These are phyloP conservation scores for Tipula unca DNA, from an alignment of 2,888 invertebrate species.

Conservation along the genomic window DNA sequence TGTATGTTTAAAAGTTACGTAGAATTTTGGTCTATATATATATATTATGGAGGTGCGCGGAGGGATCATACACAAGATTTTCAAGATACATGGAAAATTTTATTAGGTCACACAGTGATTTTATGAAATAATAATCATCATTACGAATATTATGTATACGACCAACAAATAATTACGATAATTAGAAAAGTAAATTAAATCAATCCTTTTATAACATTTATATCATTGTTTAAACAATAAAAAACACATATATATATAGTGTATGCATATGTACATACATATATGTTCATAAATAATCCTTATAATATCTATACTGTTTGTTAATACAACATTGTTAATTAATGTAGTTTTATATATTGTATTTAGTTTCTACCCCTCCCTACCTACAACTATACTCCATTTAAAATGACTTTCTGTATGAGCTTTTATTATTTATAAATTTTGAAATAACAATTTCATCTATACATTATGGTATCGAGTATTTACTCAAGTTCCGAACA, in stretches of 20 bases:
- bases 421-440: too few relatives aligned
- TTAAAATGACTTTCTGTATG: too few relatives aligned
- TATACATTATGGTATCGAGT: too few relatives aligned
- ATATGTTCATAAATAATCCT: not conserved
- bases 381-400: too few relatives aligned
- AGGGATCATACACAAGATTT: not conserved
- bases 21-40: too few relatives aligned
- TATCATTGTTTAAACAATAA: not conserved
- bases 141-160: not conserved
- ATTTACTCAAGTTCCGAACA: too few relatives aligned
- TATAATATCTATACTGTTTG: not conserved
- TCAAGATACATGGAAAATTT: not conserved
- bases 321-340: not conserved
- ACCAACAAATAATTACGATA: too few relatives aligned
- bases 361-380: not conserved
- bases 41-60: too few relatives aligned
- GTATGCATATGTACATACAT: not conserved
- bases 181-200: too few relatives aligned
- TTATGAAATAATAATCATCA: too few relatives aligned
- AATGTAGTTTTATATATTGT: not conserved
- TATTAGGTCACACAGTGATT: not conserved
- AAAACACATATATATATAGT: not conserved
- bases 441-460: too few relatives aligned
- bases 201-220: too few relatives aligned
- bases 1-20: not conserved